Conservation (phyloP, 2,888 invertebrate genomes). For the Piscicola geometra region DNA sequence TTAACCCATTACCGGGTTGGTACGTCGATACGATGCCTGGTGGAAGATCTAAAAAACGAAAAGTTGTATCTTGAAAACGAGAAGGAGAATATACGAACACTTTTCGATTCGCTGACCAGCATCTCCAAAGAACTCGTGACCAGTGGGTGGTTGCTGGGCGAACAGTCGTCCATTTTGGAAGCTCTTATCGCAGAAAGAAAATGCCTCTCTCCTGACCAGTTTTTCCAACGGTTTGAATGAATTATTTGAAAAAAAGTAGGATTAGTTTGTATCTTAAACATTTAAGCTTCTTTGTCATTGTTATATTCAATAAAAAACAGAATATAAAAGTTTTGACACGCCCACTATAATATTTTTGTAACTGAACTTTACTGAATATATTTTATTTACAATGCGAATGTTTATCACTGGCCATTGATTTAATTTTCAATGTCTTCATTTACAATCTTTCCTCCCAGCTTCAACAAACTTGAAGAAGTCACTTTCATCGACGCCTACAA, state of each 20-base stretch:
- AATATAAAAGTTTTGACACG: not conserved
- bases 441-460: too few relatives aligned
- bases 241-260: too few relatives aligned
- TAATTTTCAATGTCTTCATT: too few relatives aligned
- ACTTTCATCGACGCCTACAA: slow-evolving; percentile 59
- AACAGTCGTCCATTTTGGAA: slow-evolving; percentile 1
- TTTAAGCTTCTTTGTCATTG: not conserved
- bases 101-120: not conserved
- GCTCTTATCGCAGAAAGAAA: not conserved
- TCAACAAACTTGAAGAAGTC: slow-evolving; percentile 64
- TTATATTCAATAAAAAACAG: not conserved
- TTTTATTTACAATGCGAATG: too few relatives aligned
- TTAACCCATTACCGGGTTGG: not conserved
- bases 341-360: not conserved
- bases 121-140: not conserved
- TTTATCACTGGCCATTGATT: too few relatives aligned
- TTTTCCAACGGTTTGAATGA: not conserved
- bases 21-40: not conserved
- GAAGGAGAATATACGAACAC: slow-evolving; percentile 7
- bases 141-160: not conserved
- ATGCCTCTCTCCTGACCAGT: not conserved
- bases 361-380: not conserved
- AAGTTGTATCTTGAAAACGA: not conserved
- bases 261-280: not conserved
- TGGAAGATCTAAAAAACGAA: not conserved